phyloP scores from a whole-genome alignment of 2,888 invertebrate species.

The Trachelus stipa region DNA sequence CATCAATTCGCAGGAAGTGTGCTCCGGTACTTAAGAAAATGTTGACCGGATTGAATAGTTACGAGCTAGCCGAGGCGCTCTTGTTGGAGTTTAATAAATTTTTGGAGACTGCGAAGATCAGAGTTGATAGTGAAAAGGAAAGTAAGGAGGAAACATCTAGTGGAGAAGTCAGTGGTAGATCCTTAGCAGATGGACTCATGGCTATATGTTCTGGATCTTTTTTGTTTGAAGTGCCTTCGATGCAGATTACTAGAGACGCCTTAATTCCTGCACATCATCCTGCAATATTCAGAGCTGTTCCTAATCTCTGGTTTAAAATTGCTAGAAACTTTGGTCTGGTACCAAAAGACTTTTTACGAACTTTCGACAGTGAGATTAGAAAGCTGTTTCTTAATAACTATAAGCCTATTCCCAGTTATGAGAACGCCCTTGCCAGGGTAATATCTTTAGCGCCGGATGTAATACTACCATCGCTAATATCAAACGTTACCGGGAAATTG shows the following conservation, averaged over 20 bases:
- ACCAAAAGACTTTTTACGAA: slow-evolving; percentile 72
- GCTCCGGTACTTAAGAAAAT: slow-evolving; percentile 73
- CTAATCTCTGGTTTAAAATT: slow-evolving; percentile 78
- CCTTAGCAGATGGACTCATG: slow-evolving; percentile 70
- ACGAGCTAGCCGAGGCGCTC: slow-evolving; percentile 74
- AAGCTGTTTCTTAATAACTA: slow-evolving; percentile 74
- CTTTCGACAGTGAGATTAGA: slow-evolving; percentile 71
- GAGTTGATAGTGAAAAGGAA: slow-evolving; percentile 65
- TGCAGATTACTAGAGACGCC: slow-evolving; percentile 75
- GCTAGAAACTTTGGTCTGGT: slow-evolving; percentile 71
- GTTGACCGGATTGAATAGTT: slow-evolving; percentile 72
- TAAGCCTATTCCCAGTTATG: slow-evolving; percentile 69
- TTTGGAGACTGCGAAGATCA: slow-evolving; percentile 75
- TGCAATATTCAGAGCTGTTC: slow-evolving; percentile 70
- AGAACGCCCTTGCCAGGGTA: slow-evolving; percentile 81
- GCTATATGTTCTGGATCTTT: slow-evolving; percentile 69
- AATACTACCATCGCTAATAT: slow-evolving; percentile 75
- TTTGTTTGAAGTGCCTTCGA: slow-evolving; percentile 61
- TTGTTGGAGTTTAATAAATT: slow-evolving; percentile 76
- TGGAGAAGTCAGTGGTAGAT: slow-evolving; percentile 70
- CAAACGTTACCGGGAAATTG: slow-evolving; percentile 72
- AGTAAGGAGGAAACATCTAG: slow-evolving; percentile 57
- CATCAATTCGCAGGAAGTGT: slow-evolving; percentile 74
- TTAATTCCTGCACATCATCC: slow-evolving; percentile 84
- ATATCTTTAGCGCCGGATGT: slow-evolving; percentile 74